Conservation (phyloP, 2,888 invertebrate genomes). For the Pammene fasciana region DNA sequence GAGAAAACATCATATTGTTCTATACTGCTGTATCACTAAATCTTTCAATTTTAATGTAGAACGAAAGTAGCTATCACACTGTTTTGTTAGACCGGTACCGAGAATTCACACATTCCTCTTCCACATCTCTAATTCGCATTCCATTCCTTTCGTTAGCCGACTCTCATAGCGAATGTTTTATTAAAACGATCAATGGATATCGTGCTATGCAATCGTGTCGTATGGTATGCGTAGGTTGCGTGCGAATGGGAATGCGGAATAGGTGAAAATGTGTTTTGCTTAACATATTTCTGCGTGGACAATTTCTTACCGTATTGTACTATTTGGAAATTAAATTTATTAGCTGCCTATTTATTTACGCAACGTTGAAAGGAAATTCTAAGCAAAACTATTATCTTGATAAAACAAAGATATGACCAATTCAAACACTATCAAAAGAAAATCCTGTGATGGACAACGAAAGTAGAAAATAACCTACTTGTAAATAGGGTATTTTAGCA, state of each 20-base stretch:
- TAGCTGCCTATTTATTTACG: neutral
- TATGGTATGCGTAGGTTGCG: constrained; percentile 44
- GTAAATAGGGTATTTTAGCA: no score
- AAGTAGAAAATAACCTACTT: no score
- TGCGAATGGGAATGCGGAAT: constrained; percentile 50
- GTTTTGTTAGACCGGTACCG: constrained; percentile 36
- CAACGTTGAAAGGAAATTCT: neutral
- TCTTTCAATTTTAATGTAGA: constrained; percentile 61
- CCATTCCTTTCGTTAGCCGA: constrained; percentile 16
- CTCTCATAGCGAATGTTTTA: constrained; percentile 8
- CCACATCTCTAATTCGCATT: constrained; percentile 26
- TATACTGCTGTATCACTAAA: constrained; percentile 53
- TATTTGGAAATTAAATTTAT: constrained; percentile 32
- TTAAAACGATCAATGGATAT: constrained; percentile 36
- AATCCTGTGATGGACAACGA: no score
- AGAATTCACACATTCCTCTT: constrained; percentile 33
- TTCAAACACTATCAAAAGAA: no score
- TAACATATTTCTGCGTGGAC: constrained; percentile 30
- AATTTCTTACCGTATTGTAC: constrained; percentile 26
- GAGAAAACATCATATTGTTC: constrained; percentile 53
- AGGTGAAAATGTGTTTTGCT: constrained; percentile 47
- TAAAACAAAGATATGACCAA: no score
- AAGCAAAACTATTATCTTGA: no score
- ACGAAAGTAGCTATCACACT: constrained; percentile 51
- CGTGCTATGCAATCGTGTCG: constrained; percentile 33